Evolutionary conservation across 2,113 vertebrate genomes (phyloP).

Genomic region (Tychaedon coryphoeus): DNA sequence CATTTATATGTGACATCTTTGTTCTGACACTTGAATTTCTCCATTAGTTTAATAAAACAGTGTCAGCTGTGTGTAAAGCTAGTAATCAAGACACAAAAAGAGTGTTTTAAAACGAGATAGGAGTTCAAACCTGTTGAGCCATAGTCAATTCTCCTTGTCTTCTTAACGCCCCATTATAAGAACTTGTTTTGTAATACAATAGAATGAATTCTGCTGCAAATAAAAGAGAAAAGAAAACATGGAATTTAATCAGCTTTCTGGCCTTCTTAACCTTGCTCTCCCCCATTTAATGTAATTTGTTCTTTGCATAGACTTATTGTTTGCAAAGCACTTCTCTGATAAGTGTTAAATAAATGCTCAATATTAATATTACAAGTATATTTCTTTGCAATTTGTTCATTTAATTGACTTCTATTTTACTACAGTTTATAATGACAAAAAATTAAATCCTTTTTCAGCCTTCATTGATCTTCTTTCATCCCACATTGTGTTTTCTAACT

Average conservation of each 20-base stretch:
- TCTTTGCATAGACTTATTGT: not conserved
- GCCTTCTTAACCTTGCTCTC: not conserved
- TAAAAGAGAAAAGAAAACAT: not conserved
- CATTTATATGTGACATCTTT: not conserved
- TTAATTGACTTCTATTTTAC: conserved; percentile 1
- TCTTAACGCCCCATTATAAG: not conserved
- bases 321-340: not conserved
- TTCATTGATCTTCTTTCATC: not conserved
- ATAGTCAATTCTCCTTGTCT: not conserved
- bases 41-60: not conserved
- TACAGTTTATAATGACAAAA: not conserved
- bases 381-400: not conserved
- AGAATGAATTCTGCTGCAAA: not conserved
- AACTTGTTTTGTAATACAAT: not conserved
- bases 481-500: not conserved
- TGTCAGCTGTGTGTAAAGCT: not conserved
- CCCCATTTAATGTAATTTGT: not conserved
- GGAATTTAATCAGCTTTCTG: not conserved
- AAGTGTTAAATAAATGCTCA: not conserved
- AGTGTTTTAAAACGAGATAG: not conserved
- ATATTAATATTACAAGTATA: not conserved
- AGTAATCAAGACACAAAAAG: not conserved
- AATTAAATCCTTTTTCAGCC: not conserved
- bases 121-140: not conserved
- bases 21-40: not conserved